These are phyloP conservation scores for Lottia gigantea DNA, from an alignment of 2,888 invertebrate genomes.

Conservation along the genomic window DNA sequence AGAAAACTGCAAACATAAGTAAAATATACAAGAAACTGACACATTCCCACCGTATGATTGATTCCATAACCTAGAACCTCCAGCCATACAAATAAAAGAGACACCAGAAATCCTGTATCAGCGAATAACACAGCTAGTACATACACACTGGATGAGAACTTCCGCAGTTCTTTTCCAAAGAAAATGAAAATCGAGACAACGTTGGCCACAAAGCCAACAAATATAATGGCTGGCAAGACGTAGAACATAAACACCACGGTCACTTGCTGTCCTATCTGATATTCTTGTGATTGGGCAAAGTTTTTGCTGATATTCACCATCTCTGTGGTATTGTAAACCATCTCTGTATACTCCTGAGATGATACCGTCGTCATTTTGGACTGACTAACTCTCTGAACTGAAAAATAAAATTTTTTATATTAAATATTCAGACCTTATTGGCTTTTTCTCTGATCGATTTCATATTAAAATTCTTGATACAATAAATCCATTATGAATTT, in stretches of 20 bases:
- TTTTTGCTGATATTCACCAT: too few species aligned
- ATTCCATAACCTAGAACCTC: conserved; percentile 39
- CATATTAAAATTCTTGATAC: too few species aligned
- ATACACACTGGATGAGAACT: conserved; percentile 44
- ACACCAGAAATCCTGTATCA: conserved; percentile 41
- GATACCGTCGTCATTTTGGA: too few species aligned
- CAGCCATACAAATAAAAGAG: conserved; percentile 42
- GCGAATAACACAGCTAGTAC: conserved; percentile 38
- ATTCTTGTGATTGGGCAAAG: neutral
- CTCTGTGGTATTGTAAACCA: too few species aligned
- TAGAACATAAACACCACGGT: conserved; percentile 31
- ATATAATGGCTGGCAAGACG: conserved; percentile 37
- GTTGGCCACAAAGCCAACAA: conserved; percentile 45
- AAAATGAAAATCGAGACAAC: conserved; percentile 39
- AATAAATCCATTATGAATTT: too few species aligned
- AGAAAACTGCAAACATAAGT: conserved; percentile 40
- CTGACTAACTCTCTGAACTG: too few species aligned
- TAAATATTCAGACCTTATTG: too few species aligned
- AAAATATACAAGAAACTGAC: conserved; percentile 34
- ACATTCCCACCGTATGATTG: conserved; percentile 32
- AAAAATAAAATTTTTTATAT: too few species aligned
- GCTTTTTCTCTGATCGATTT: too few species aligned
- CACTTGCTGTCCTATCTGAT: neutral
- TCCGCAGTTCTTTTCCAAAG: conserved; percentile 36
- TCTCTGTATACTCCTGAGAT: too few species aligned